These are phyloP conservation scores for Ephialtes manifestator DNA, from an alignment of 2,888 invertebrate genomes.

Conservation along the genomic window DNA sequence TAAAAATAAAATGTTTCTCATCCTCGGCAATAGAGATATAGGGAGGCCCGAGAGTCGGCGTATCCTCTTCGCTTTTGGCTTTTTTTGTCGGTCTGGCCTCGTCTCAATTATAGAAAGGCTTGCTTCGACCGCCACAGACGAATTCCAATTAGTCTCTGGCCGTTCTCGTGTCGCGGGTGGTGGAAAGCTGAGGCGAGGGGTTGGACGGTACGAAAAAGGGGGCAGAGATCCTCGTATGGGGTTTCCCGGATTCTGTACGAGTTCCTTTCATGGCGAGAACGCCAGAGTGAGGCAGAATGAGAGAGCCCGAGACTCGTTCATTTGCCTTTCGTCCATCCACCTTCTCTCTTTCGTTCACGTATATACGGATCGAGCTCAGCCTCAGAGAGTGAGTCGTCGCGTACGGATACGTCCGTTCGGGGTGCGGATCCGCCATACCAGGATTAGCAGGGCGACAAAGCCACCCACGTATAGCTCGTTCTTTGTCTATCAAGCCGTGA, in stretches of 20 bases:
- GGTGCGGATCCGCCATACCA: constrained; percentile 62
- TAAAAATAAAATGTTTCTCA: constrained; percentile 56
- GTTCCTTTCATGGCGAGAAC: constrained; percentile 84
- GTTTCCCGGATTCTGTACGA: constrained; percentile 86
- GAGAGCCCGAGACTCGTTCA: constrained; percentile 80
- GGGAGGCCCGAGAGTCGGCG: constrained; percentile 72
- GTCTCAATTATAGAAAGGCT: constrained; percentile 86
- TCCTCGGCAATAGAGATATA: constrained; percentile 53
- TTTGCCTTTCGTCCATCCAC: constrained; percentile 84
- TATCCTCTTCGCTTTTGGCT: constrained; percentile 81
- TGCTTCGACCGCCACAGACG: constrained; percentile 85
- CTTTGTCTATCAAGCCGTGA: constrained; percentile 43
- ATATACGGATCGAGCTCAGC: constrained; percentile 45
- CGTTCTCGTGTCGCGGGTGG: constrained; percentile 83
- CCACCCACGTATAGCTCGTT: constrained; percentile 74
- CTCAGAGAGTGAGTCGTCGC: constrained; percentile 37
- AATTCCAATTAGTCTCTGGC: constrained; percentile 85
- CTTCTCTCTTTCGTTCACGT: constrained; percentile 70
- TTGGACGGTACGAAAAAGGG: constrained; percentile 55
- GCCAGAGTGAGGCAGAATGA: constrained; percentile 68
- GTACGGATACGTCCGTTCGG: constrained; percentile 30
- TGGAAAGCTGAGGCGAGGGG: constrained; percentile 53
- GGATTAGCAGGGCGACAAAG: constrained; percentile 83
- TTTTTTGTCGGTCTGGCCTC: constrained; percentile 81
- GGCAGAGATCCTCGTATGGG: constrained; percentile 79